Conservation (phyloP, 2,888 invertebrate genomes). For the Diarsia mendica region DNA sequence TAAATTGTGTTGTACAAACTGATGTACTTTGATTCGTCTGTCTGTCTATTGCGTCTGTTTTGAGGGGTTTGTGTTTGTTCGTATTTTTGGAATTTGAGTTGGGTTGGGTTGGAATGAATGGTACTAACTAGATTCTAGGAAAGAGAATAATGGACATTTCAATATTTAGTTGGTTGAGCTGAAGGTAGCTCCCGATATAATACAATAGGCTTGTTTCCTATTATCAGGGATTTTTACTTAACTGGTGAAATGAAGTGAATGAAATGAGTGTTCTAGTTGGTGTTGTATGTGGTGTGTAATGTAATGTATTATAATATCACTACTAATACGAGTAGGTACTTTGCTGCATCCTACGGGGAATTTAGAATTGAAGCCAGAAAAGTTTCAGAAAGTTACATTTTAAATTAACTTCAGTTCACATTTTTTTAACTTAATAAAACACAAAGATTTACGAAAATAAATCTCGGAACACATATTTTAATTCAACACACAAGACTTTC, state of each 20-base stretch:
- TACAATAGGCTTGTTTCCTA: not conserved
- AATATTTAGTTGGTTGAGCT: not conserved
- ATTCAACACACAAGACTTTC: conserved; percentile 10
- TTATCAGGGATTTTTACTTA: not conserved
- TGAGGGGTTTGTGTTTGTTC: conserved; percentile 44
- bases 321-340: not conserved
- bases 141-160: not conserved
- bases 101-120: not conserved
- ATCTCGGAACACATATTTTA: conserved; percentile 25
- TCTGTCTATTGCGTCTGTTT: conserved; percentile 50
- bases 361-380: not conserved
- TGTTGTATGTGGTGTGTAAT: not conserved
- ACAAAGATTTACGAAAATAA: conserved; percentile 13
- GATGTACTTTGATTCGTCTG: conserved; percentile 59
- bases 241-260: not conserved
- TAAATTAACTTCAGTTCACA: not conserved
- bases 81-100: conserved; percentile 1
- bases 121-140: too few relatives aligned
- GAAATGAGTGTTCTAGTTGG: too few relatives aligned
- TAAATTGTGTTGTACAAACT: conserved; percentile 76
- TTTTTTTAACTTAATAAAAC: not conserved
- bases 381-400: not conserved
- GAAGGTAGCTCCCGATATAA: not conserved
- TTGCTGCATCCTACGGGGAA: not conserved
- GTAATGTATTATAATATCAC: too few relatives aligned